A percentile compares a stretch with the other conserved stretches of the same genome.
phyloP scores from a whole-genome alignment of 92 coral and sea anemone species.

The Phymanthus crucifer region DNA sequence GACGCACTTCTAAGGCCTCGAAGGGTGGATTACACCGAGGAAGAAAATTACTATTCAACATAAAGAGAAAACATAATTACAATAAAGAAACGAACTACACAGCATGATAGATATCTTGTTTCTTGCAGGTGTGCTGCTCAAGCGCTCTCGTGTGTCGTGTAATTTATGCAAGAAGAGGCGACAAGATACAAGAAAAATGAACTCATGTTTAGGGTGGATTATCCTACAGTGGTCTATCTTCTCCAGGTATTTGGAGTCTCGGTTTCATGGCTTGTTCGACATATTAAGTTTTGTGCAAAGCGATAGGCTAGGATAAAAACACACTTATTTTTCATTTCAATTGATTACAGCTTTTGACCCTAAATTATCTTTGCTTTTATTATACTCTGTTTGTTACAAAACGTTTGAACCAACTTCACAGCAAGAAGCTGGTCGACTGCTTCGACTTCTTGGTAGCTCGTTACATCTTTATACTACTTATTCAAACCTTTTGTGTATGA shows the following conservation, averaged over 20 bases:
- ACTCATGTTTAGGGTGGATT: background rate
- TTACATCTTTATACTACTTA: constrained; percentile 18
- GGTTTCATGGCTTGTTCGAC: background rate
- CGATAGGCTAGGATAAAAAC: constrained; percentile 32
- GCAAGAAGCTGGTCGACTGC: constrained; percentile 14
- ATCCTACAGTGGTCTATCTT: background rate
- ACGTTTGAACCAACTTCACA: constrained; percentile 34
- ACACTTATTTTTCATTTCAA: constrained; percentile 19
- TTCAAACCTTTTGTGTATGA: constrained; percentile 39
- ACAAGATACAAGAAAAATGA: background rate
- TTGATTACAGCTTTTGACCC: constrained; percentile 33
- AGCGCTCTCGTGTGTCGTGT: background rate
- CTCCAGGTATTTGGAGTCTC: background rate
- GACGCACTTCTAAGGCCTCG: constrained; percentile 18
- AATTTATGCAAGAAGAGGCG: constrained; percentile 32
- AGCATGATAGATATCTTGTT: constrained; percentile 31
- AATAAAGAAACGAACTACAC: constrained; percentile 32
- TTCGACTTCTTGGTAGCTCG: background rate
- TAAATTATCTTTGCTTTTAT: constrained; percentile 33
- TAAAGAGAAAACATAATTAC: constrained; percentile 13
- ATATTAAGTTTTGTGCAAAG: constrained; percentile 6
- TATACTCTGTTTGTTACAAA: constrained; percentile 35
- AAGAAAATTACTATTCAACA: constrained; percentile 6
- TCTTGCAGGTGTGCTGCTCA: constrained; percentile 25
- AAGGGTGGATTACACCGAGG: constrained; percentile 9